Conservation (phyloP, 2,797 vertebrate species). For the Crocodylus rhombifer region DNA sequence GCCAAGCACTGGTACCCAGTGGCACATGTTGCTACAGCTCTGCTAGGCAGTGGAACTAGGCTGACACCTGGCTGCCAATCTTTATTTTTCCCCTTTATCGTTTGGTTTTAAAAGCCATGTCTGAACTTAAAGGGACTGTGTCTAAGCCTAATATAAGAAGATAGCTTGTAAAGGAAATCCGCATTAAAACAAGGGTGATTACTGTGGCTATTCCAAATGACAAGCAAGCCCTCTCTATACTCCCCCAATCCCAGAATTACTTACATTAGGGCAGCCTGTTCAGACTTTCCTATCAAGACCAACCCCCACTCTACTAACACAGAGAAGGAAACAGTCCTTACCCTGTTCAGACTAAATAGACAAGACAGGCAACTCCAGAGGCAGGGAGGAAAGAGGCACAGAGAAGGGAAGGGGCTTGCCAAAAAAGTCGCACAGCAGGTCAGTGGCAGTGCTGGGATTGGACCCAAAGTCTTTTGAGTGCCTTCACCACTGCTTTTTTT, state of each 20-base stretch:
- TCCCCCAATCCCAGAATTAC: accelerated
- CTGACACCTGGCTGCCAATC: slow-evolving; percentile 32
- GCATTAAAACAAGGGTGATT: background rate
- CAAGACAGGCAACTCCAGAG: background rate
- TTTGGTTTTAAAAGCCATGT: background rate
- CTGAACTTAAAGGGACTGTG: background rate
- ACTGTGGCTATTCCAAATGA: accelerated
- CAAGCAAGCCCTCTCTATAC: accelerated
- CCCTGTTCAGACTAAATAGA: background rate
- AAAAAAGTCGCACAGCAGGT: background rate
- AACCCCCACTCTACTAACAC: background rate
- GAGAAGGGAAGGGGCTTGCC: background rate
- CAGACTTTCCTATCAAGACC: background rate
- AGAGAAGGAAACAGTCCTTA: background rate
- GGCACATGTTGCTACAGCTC: slow-evolving; percentile 41
- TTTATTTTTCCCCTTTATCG: background rate
- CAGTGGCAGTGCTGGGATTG: background rate
- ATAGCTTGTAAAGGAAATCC: background rate
- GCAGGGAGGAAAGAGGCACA: background rate
- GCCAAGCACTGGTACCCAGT: slow-evolving; percentile 51
- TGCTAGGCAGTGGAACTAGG: slow-evolving; percentile 39
- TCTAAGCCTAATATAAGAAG: background rate
- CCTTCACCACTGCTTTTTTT: background rate
- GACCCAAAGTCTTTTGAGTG: background rate
- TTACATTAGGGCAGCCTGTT: accelerated